These are phyloP conservation scores for Zosterops lateralis DNA, from an alignment of 2,113 vertebrate species.

Conservation along the genomic window DNA sequence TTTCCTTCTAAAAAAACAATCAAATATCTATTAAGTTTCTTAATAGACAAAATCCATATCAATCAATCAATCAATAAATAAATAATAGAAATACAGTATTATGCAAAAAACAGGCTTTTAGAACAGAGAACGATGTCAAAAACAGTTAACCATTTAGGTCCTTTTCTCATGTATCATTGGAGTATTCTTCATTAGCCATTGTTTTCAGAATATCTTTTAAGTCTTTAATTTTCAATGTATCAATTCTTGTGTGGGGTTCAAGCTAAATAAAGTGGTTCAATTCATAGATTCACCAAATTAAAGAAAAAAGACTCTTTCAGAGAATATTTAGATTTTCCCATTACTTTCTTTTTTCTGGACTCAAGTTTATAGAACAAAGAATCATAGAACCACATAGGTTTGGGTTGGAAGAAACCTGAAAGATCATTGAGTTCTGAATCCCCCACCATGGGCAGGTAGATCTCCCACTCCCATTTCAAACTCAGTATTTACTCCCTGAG, in stretches of 20 bases:
- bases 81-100: background rate
- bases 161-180: background rate
- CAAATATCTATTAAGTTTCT: background rate
- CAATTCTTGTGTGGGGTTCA: background rate
- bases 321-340: background rate
- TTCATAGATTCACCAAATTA: background rate
- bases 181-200: background rate
- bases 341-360: background rate
- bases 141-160: background rate
- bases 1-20: background rate
- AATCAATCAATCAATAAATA: background rate
- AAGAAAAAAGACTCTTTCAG: background rate
- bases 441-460: too few species aligned
- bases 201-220: background rate
- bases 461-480: background rate
- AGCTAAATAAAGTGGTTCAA: background rate
- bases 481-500: background rate
- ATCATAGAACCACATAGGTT: background rate
- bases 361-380: background rate
- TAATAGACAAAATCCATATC: background rate
- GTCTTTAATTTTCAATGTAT: background rate
- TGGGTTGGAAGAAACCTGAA: background rate
- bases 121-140: background rate
- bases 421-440: background rate
- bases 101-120: background rate